A percentile compares a stretch with the other conserved stretches of the same genome.
These are phyloP conservation scores for Sardinella longiceps DNA, from an alignment of 2,797 vertebrate species.

Conservation along the genomic window DNA sequence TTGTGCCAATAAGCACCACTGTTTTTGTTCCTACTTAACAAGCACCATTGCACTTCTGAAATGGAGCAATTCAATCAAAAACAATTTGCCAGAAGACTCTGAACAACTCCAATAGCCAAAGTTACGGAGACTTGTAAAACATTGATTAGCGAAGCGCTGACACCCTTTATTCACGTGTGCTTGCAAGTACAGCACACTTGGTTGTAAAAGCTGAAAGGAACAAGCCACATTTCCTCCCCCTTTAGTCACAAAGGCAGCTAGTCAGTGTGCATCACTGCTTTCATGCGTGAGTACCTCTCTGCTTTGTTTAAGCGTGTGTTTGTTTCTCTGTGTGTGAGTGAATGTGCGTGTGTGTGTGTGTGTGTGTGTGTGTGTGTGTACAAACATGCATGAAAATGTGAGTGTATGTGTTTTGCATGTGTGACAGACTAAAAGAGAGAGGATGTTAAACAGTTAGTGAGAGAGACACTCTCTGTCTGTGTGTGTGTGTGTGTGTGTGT, in stretches of 20 bases:
- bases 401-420: background rate
- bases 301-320: slow-evolving; percentile 38
- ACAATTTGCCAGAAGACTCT: slow-evolving; percentile 13
- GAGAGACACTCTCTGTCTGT: background rate
- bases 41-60: slow-evolving; percentile 10
- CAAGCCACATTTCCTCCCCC: background rate
- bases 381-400: slow-evolving; percentile 5
- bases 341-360: background rate
- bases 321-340: slow-evolving; percentile 53
- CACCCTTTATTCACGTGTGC: background rate
- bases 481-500: slow-evolving; percentile 21
- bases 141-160: slow-evolving; percentile 5
- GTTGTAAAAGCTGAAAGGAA: slow-evolving; percentile 23
- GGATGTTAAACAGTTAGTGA: background rate
- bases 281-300: slow-evolving; percentile 59
- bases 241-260: slow-evolving; percentile 34
- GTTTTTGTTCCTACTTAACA: slow-evolving; percentile 13
- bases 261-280: slow-evolving; percentile 60
- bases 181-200: slow-evolving; percentile 32
- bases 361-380: background rate
- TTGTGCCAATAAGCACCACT: background rate
- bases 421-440: background rate
- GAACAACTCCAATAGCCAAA: background rate
- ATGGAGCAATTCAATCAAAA: slow-evolving; percentile 15
- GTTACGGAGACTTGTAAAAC: slow-evolving; percentile 22